Evolutionary conservation across 2,888 invertebrate genomes (phyloP).

Genomic region (Hermaeophaga mercurialis): DNA sequence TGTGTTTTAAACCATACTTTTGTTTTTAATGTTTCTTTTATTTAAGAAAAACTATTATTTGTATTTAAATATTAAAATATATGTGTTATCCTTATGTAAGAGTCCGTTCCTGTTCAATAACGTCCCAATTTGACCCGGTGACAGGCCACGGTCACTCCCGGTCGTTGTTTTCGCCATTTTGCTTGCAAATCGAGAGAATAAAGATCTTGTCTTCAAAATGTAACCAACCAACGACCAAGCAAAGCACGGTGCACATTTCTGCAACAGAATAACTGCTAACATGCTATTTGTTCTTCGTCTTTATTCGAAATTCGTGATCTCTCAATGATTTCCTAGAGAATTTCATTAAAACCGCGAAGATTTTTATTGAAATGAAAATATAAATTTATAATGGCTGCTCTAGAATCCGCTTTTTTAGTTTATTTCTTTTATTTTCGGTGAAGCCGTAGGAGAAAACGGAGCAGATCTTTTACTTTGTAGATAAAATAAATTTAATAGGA

Average conservation of each 20-base stretch:
- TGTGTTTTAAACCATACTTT: too few relatives aligned
- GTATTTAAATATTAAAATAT: too few relatives aligned
- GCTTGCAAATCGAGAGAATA: constrained; percentile 36
- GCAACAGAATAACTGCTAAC: constrained; percentile 22
- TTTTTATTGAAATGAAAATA: too few relatives aligned
- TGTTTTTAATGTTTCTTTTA: too few relatives aligned
- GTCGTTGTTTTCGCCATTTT: constrained; percentile 46
- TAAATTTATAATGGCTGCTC: too few relatives aligned
- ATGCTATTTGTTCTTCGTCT: constrained; percentile 14
- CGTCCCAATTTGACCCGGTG: constrained; percentile 46
- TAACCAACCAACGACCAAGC: constrained; percentile 21
- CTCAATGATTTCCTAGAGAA: constrained; percentile 21
- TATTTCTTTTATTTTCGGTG: too few relatives aligned
- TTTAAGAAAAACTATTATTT: too few relatives aligned
- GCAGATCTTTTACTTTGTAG: too few relatives aligned
- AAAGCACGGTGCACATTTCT: constrained; percentile 28
- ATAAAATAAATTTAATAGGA: too few relatives aligned
- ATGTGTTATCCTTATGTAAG: too few relatives aligned
- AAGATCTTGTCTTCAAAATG: constrained; percentile 36
- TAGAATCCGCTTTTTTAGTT: too few relatives aligned
- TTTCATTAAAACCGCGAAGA: constrained; percentile 7
- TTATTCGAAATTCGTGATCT: constrained; percentile 23
- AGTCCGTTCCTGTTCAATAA: constrained; percentile 26
- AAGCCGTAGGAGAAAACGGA: too few relatives aligned
- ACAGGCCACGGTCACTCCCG: constrained; percentile 46